Base-by-base conservation (phyloP, 2,888 invertebrate species). In the Panzeria rudis region DNA sequence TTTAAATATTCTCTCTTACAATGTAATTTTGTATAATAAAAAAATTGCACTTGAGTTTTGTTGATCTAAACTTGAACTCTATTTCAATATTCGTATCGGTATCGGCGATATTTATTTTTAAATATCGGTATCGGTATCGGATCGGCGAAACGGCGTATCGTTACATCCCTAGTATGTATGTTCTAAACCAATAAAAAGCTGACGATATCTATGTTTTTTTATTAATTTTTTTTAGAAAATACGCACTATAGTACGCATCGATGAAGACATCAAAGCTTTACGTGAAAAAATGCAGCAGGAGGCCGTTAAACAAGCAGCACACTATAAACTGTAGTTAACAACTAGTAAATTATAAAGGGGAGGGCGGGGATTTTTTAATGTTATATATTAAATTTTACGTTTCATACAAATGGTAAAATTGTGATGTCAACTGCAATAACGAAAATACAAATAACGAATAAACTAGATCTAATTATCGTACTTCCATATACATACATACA, bases 191-290 rank as follows among this genome's bases (percentile, higher is more conserved):
- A n/a, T n/a, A n/a, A n/a, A n/a, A n/a, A n/a, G n/a, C n/a, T n/a
- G n/a, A n/a, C n/a, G n/a, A n/a, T n/a, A n/a, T n/a, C n/a, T n/a
- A n/a, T n/a, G n/a, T n/a, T n/a, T n/a, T n/a, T n/a, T n/a, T n/a
- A n/a, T n/a, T 35, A 59, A 13, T 59, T 50, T 25, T 90, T 94
- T 94, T 0, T 93, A 98, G 98, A 97, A 97, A 96, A 95, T 96
- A 93, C 95, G 97, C 91, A 93, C 95, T 86, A 95, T 98, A 88
- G 95, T 97, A 61, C 95, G 97, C 92, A 97, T 97, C 92, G 96
- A 97, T 61, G 97, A 97, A 88, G 96, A 97, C 88, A 95, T 98
- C 1, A 95, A 95, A 79, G 93, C 95, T 71, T 93, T 97, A 75
- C 94, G 97, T 88, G 95, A 95, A 86, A 97, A 97, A 93, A 97